Conservation (phyloP, 1,140 invertebrate genomes). For the Anoplolepis gracilipes region DNA sequence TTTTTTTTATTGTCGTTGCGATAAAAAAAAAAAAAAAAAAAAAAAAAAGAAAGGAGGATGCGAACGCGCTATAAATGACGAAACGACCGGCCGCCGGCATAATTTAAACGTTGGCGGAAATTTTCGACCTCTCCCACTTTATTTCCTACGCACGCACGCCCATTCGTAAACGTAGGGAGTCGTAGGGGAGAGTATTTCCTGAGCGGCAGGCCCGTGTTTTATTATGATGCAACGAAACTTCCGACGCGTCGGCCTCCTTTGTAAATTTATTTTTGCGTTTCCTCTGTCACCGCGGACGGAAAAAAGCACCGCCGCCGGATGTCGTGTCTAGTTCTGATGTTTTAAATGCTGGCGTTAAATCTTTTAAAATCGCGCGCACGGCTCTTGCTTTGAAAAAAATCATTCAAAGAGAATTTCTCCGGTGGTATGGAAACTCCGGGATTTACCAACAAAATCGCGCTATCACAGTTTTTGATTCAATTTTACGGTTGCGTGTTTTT, state of each 20-base stretch:
- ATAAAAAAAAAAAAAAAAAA: slow-evolving; percentile 34
- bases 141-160: background rate
- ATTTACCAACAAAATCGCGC: background rate
- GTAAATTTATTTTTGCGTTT: slow-evolving; percentile 56
- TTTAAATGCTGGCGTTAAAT: slow-evolving; percentile 26
- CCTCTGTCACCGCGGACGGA: background rate
- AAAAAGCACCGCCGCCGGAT: background rate
- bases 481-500: too few relatives aligned
- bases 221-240: slow-evolving; percentile 50
- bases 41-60: too few relatives aligned
- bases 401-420: background rate
- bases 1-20: slow-evolving; percentile 40
- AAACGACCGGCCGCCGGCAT: slow-evolving; percentile 45
- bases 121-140: slow-evolving; percentile 54
- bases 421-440: background rate
- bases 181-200: slow-evolving; percentile 21
- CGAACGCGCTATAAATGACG: slow-evolving; percentile 43
- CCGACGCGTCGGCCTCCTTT: slow-evolving; percentile 42
- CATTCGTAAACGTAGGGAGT: background rate
- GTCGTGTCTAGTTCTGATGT: slow-evolving; percentile 16
- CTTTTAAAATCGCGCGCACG: background rate
- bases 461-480: background rate
- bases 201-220: slow-evolving; percentile 43
- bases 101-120: slow-evolving; percentile 56
- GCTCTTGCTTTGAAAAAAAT: slow-evolving; percentile 25